Conservation (phyloP, 2,888 invertebrate species). For the Calameuta idolon region DNA sequence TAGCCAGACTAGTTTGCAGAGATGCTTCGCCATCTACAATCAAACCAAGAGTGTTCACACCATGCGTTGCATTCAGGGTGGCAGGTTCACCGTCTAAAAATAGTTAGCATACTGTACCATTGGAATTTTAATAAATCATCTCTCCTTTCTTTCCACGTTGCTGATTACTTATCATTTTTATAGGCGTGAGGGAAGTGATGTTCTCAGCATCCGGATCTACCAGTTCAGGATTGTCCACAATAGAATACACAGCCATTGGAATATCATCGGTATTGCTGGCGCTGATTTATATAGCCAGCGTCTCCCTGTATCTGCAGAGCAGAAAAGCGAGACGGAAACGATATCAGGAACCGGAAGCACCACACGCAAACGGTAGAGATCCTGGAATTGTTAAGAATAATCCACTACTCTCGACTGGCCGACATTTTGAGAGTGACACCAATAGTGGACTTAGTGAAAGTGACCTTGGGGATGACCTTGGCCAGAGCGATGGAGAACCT, state of each 20-base stretch:
- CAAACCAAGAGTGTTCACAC: conserved; percentile 76
- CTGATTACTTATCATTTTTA: conserved; percentile 28
- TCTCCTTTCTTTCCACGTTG: conserved; percentile 40
- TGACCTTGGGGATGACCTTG: conserved; percentile 55
- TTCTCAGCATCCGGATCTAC: conserved; percentile 73
- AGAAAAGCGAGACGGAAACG: conserved; percentile 72
- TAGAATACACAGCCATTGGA: conserved; percentile 87
- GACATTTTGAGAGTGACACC: conserved; percentile 71
- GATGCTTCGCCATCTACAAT: conserved; percentile 72
- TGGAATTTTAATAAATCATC: not conserved
- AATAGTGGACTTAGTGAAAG: conserved; percentile 52
- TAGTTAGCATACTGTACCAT: conserved; percentile 66
- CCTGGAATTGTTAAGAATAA: conserved; percentile 84
- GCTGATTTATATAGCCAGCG: conserved; percentile 87
- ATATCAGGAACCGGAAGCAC: conserved; percentile 53
- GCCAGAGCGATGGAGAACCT: conserved; percentile 52
- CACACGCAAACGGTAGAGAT: conserved; percentile 65
- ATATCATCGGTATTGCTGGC: conserved; percentile 87
- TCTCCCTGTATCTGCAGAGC: conserved; percentile 84
- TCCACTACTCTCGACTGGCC: conserved; percentile 74
- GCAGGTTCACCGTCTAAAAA: conserved; percentile 82
- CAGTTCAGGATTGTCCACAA: conserved; percentile 74
- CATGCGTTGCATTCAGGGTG: conserved; percentile 87
- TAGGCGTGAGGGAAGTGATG: conserved; percentile 84
- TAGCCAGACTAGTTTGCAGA: conserved; percentile 83